phyloP scores from a whole-genome alignment of 2,113 vertebrate species.

The Charadrius vociferus region DNA sequence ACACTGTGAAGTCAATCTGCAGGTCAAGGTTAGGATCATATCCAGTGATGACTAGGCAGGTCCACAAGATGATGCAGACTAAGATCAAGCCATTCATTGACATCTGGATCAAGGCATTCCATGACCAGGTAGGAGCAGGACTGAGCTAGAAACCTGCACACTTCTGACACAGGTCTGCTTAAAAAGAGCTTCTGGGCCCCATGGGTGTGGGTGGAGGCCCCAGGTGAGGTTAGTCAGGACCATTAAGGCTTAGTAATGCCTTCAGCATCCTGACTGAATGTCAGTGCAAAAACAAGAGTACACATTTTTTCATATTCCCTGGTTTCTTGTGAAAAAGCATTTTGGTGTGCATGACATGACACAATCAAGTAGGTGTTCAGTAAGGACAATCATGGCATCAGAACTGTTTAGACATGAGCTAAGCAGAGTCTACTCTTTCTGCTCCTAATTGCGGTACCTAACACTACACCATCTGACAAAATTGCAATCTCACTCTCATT shows the following conservation, averaged over 20 bases:
- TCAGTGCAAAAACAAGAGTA: neutral
- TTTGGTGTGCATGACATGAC: too few relatives aligned
- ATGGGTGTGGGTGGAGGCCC: neutral
- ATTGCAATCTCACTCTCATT: neutral
- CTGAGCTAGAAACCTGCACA: neutral
- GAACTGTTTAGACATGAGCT: too few relatives aligned
- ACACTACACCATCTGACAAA: neutral
- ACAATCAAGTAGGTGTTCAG: too few relatives aligned
- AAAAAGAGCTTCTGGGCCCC: neutral
- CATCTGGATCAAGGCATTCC: neutral
- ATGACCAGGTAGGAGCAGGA: accelerated
- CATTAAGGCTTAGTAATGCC: neutral
- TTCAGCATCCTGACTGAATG: neutral
- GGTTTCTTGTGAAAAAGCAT: neutral
- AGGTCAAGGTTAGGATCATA: neutral
- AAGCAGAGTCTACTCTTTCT: too few relatives aligned
- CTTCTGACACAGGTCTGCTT: neutral
- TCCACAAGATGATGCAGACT: neutral
- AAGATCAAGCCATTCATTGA: neutral
- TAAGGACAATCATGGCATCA: too few relatives aligned
- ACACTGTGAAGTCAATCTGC: neutral
- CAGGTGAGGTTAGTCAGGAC: neutral
- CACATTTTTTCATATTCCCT: neutral
- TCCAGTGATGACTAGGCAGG: neutral
- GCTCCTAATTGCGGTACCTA: neutral